Evolutionary conservation across 2,113 vertebrate species (phyloP).

Genomic region (Burhinus bistriatus): DNA sequence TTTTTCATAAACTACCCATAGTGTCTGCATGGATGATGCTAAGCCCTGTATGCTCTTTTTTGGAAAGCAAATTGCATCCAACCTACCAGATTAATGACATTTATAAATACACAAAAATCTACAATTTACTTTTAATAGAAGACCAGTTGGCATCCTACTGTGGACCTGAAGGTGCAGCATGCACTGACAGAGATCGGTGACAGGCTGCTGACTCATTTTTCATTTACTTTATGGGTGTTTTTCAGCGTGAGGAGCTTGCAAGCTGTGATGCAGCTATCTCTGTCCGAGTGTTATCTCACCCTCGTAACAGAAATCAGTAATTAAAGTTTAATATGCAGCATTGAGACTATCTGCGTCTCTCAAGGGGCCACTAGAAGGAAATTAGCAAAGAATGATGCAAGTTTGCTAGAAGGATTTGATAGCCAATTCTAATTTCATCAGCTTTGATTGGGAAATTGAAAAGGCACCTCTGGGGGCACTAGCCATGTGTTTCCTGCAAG

Average conservation of each 20-base stretch:
- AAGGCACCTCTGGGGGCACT: not conserved
- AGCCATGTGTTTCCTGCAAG: not conserved
- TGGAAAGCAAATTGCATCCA: not conserved
- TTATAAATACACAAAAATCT: slow-evolving; percentile 61
- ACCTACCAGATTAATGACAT: slow-evolving; percentile 28
- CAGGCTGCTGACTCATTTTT: slow-evolving; percentile 56
- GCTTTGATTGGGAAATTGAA: slow-evolving; percentile 32
- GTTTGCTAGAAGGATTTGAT: slow-evolving; percentile 48
- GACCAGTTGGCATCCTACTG: slow-evolving; percentile 20
- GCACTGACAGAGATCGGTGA: slow-evolving; percentile 9
- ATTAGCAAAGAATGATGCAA: slow-evolving; percentile 46
- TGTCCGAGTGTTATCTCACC: not conserved
- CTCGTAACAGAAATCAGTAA: slow-evolving; percentile 47
- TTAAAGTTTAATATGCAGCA: slow-evolving; percentile 61
- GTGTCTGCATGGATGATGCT: not conserved
- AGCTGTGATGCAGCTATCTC: slow-evolving; percentile 21
- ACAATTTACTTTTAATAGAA: slow-evolving; percentile 54
- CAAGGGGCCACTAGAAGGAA: slow-evolving; percentile 36
- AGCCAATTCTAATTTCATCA: slow-evolving; percentile 53
- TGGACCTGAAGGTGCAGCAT: slow-evolving; percentile 20
- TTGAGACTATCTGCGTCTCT: slow-evolving; percentile 29
- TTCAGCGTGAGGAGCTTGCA: not conserved
- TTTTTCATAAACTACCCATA: not conserved
- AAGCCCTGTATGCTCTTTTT: not conserved
- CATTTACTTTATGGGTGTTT: slow-evolving; percentile 11